These are phyloP conservation scores for rabbit (Oryctolagus cuniculus) DNA, from an alignment of 2,113 vertebrate genomes.

Conservation along the genomic window mOryCun1.1 NC_091433.1:129900001-129900500, in stretches of 20 bases:
- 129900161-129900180: background rate
- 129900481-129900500: too few species aligned
- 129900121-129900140: background rate
- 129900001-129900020: too few species aligned
- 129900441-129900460: conserved; percentile 20
- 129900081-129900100: background rate
- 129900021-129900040: too few species aligned
- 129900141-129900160: background rate
- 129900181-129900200: background rate
- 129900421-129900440: background rate
- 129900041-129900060: background rate
- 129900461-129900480: background rate
- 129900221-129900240: background rate
- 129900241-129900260: background rate
- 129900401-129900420: background rate
- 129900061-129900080: conserved; percentile 50
- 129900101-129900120: background rate
- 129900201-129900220: background rate
- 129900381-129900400: background rate
- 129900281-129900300: background rate
- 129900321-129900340: background rate
- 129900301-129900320: background rate
- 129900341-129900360: too few species aligned
- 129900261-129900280: background rate
- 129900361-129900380: background rate